Conservation (phyloP, 2,888 invertebrate genomes). For the Drosophila macrothrix region DNA sequence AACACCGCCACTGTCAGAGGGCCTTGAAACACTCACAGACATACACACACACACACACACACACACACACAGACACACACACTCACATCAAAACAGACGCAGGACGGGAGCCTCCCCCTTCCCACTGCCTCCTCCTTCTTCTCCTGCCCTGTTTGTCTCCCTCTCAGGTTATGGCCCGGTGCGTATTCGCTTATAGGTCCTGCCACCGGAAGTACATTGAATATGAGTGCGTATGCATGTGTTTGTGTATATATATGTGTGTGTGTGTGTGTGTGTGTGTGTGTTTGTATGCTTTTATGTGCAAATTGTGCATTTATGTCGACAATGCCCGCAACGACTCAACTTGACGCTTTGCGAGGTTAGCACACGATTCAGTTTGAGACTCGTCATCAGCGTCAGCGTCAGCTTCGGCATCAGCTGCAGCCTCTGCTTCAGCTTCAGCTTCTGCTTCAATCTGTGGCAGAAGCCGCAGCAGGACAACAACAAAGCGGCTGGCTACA, state of each 20-base stretch:
- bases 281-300: constrained; percentile 68
- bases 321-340: constrained; percentile 69
- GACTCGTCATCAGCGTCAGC: constrained; percentile 13
- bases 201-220: constrained; percentile 80
- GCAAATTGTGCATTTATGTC: constrained; percentile 80
- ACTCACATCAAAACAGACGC: constrained; percentile 54
- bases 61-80: constrained; percentile 28
- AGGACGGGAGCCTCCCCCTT: constrained; percentile 15
- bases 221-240: constrained; percentile 45
- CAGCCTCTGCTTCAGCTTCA: constrained; percentile 5
- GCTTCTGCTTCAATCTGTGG: constrained; percentile 26
- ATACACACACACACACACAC: constrained; percentile 3
- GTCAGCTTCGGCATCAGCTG: constrained; percentile 15
- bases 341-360: constrained; percentile 55
- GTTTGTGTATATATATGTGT: constrained; percentile 1
- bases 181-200: constrained; percentile 59
- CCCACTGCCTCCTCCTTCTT: neutral
- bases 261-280: constrained; percentile 23
- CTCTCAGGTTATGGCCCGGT: constrained; percentile 20
- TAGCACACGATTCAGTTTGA: constrained; percentile 17
- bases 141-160: constrained; percentile 4
- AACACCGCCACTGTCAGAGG: constrained; percentile 74
- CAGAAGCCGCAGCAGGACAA: constrained; percentile 14
- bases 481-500: constrained; percentile 20
- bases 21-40: constrained; percentile 68